Base-by-base conservation (phyloP, 2,797 vertebrate species). In the Cossypha polioptera region DNA sequence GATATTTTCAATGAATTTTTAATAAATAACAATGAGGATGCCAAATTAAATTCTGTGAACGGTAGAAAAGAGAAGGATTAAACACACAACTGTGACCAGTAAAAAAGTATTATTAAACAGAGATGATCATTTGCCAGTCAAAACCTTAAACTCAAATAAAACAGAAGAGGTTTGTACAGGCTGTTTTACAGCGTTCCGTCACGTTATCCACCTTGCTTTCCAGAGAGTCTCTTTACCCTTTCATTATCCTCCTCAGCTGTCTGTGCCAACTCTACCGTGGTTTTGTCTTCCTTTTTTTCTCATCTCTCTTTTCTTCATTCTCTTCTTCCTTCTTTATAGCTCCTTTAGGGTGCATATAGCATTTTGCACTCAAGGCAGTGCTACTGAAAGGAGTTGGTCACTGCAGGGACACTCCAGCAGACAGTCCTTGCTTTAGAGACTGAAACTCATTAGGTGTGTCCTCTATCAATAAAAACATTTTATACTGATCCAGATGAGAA, bases 1-100 rank as follows among this genome's bases (percentile, higher is more conserved):
- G 55, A 72, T 1, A 29, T 76, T 82, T 87, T 74, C 74, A 79
- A 79, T 76, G 11, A 94, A 59, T 92, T 92, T 94, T 94, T 94
- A 89, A 88, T 76, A 95, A 90, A 78, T 75, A 90, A 55, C 19
- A 90, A 43, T 18, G 31, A 91, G 33, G 35, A 74, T 79, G 35
- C 38, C 54, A 87, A 92, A 82, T 91, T 79, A 91, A 90, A 73
- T 85, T 36, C 50, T 47, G 26, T 22, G 48, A 94, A 71, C 0
- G 1, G 72, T 74, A 91, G 38, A 82, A 92, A 89, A 89, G 8
- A 76, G 43, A 77, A 77, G 24, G 45, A 85, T 87, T 77, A 91
- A 92, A 87, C 28, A 69, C 38, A 59, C 14, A 71, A 40, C 35
- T 86, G 61, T 83, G 65, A 80, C 21, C n/a, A 54, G 42, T 80